phyloP scores from a whole-genome alignment of 1,140 invertebrate species.

The Diuraphis noxia region DNA sequence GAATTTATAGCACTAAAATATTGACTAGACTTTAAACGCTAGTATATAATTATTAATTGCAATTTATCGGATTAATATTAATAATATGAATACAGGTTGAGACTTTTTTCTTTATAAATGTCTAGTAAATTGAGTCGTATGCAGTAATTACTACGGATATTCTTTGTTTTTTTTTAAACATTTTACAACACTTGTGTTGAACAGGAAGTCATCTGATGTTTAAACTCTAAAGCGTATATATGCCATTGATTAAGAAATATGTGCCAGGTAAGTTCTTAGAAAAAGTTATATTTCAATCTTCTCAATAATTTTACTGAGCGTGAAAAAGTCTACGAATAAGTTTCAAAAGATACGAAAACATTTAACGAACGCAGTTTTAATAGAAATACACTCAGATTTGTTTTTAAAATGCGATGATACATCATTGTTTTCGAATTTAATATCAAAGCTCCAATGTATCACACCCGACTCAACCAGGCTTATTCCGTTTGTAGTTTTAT shows the following conservation, averaged over 20 bases:
- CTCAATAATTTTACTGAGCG: background rate
- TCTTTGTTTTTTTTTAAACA: too few species aligned
- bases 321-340: background rate
- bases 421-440: background rate
- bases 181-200: too few species aligned
- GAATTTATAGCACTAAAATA: too few species aligned
- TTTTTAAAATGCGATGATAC: background rate
- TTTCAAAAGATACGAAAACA: background rate
- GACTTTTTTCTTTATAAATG: too few species aligned
- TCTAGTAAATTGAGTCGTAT: too few species aligned
- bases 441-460: background rate
- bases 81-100: too few species aligned
- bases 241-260: background rate
- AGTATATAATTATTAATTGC: too few species aligned
- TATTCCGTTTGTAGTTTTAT: background rate
- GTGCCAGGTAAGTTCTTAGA: background rate
- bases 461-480: accelerated
- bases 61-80: too few species aligned
- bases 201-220: background rate
- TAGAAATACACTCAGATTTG: background rate
- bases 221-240: background rate
- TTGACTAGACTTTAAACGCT: too few species aligned
- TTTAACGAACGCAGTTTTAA: background rate
- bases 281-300: background rate
- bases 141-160: too few species aligned